Conservation (phyloP, 2,797 vertebrate genomes). For the Chelon auratus region DNA sequence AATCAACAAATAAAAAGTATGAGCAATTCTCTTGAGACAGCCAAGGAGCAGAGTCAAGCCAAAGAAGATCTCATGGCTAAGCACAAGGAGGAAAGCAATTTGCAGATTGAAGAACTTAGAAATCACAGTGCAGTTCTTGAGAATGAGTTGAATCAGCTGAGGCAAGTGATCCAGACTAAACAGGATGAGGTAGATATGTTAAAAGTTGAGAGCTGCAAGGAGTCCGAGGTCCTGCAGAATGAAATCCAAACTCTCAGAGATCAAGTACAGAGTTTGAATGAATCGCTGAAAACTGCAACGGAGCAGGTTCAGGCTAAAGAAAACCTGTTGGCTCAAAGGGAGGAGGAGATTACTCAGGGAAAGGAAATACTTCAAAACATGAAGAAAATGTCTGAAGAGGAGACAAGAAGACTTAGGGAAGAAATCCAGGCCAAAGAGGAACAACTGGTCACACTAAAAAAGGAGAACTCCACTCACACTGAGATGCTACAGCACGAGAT, state of each 20-base stretch:
- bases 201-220: constrained; percentile 22
- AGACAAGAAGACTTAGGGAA: constrained; percentile 53
- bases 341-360: constrained; percentile 56
- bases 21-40: constrained; percentile 29
- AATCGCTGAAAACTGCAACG: constrained; percentile 42
- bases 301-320: constrained; percentile 65
- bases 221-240: constrained; percentile 49
- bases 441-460: constrained; percentile 30
- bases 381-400: constrained; percentile 61
- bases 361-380: constrained; percentile 36
- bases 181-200: constrained; percentile 20
- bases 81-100: constrained; percentile 44
- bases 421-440: constrained; percentile 60
- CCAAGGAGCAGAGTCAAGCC: constrained; percentile 52
- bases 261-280: constrained; percentile 43
- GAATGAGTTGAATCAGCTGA: constrained; percentile 5
- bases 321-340: constrained; percentile 54
- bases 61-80: constrained; percentile 47
- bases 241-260: constrained; percentile 56
- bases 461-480: constrained; percentile 38
- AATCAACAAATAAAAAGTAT: constrained; percentile 29
- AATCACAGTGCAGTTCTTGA: constrained; percentile 19
- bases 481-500: constrained; percentile 59
- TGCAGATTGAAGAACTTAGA: constrained; percentile 29
- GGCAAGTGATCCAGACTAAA: constrained; percentile 48